A percentile compares a stretch with the other conserved stretches of the same genome.
These are phyloP conservation scores for Spodoptera littoralis DNA, from an alignment of 2,888 invertebrate species.

Conservation along the genomic window DNA sequence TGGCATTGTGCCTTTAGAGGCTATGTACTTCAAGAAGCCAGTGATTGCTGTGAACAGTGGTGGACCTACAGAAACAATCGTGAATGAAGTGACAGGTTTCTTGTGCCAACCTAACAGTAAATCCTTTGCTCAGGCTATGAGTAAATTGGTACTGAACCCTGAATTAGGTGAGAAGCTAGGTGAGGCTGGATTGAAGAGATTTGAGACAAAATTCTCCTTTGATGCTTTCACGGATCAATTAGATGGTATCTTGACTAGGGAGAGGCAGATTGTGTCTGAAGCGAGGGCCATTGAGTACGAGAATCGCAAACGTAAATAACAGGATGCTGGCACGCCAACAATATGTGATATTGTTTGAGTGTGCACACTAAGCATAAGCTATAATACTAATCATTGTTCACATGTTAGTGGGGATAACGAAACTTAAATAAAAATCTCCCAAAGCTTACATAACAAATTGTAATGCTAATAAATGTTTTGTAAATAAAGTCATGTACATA, in stretches of 20 bases:
- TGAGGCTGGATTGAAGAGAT: slow-evolving; percentile 92
- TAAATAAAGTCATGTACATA: too few relatives aligned
- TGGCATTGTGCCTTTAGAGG: slow-evolving; percentile 99
- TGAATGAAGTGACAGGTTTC: slow-evolving; percentile 94
- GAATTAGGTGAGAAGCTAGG: slow-evolving; percentile 91
- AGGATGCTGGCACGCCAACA: slow-evolving; percentile 78
- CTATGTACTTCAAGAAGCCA: slow-evolving; percentile 97
- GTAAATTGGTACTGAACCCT: slow-evolving; percentile 90
- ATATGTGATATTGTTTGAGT: slow-evolving; percentile 87
- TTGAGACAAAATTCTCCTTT: slow-evolving; percentile 95
- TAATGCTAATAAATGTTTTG: slow-evolving; percentile 2
- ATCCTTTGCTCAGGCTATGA: slow-evolving; percentile 94
- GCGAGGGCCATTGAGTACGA: slow-evolving; percentile 80
- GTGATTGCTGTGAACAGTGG: slow-evolving; percentile 98
- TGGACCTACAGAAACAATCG: slow-evolving; percentile 97
- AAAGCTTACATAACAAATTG: slow-evolving; percentile 19
- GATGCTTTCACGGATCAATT: slow-evolving; percentile 92
- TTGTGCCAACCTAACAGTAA: slow-evolving; percentile 92
- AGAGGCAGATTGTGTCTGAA: slow-evolving; percentile 81
- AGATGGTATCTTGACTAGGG: slow-evolving; percentile 86
- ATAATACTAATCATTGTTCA: slow-evolving; percentile 1
- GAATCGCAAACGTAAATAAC: slow-evolving; percentile 81
- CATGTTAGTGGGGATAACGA: too few relatives aligned
- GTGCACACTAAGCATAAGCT: slow-evolving; percentile 61
- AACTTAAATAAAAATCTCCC: slow-evolving; percentile 6